Conservation (phyloP, 2,797 vertebrate species). For the Epinephelus awoara region DNA sequence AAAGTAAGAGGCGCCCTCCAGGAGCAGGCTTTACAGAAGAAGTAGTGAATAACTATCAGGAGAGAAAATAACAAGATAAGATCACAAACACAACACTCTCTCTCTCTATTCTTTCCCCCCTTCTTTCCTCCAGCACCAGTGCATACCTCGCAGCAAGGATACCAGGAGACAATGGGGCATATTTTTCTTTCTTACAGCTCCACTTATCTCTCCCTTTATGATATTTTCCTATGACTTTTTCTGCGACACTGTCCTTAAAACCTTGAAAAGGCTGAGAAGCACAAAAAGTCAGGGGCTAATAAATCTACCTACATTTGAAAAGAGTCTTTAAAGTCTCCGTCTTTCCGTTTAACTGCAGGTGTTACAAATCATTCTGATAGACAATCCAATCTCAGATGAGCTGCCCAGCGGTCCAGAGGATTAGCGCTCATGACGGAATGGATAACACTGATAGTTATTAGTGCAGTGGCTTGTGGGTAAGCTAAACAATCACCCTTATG, state of each 20-base stretch:
- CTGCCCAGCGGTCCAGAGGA: constrained; percentile 44
- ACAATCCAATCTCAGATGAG: constrained; percentile 41
- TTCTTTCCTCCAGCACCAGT: constrained; percentile 47
- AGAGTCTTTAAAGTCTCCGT: constrained; percentile 21
- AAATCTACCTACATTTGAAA: constrained; percentile 2
- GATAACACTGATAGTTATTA: constrained; percentile 58
- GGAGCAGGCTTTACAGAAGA: constrained; percentile 49
- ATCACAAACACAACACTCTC: constrained; percentile 60
- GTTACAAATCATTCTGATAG: constrained; percentile 55
- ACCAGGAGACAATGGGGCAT: constrained; percentile 46
- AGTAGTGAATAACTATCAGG: constrained; percentile 56
- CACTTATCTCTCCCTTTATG: constrained; percentile 38
- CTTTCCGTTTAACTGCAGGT: constrained; percentile 37
- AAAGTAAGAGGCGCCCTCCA: constrained; percentile 60
- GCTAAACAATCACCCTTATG: constrained; percentile 46
- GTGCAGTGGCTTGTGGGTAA: constrained; percentile 35
- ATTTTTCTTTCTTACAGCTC: constrained; percentile 37
- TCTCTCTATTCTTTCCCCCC: constrained; percentile 17
- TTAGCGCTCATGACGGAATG: constrained; percentile 47
- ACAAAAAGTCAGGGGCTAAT: constrained; percentile 4
- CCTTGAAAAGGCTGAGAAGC: constrained; percentile 18
- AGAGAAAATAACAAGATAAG: constrained; percentile 65
- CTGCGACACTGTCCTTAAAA: constrained; percentile 7
- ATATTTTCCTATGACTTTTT: constrained; percentile 11
- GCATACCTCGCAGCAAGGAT: constrained; percentile 45